These are phyloP conservation scores for Reticulitermes lucifugus DNA, from an alignment of 2,888 invertebrate species.

Conservation along the genomic window DNA sequence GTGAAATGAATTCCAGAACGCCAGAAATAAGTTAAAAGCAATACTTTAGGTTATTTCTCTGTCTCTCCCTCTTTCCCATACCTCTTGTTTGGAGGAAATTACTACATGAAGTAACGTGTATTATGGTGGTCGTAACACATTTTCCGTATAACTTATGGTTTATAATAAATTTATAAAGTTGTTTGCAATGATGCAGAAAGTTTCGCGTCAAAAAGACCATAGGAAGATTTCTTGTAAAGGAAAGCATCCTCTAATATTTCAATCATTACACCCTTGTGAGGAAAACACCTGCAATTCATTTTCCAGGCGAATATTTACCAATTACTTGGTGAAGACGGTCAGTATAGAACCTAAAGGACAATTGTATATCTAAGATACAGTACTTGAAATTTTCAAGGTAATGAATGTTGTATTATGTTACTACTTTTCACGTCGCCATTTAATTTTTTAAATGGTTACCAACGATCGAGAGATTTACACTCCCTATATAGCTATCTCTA, in stretches of 20 bases:
- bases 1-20: too few relatives aligned
- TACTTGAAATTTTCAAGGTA: too few relatives aligned
- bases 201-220: not conserved
- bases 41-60: not conserved
- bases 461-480: too few relatives aligned
- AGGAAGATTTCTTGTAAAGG: not conserved
- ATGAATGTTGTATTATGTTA: too few relatives aligned
- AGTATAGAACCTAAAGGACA: too few relatives aligned
- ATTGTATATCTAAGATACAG: too few relatives aligned
- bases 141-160: conserved; percentile 6
- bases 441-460: too few relatives aligned
- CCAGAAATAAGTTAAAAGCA: not conserved
- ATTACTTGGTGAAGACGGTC: too few relatives aligned
- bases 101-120: not conserved
- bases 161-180: conserved; percentile 27
- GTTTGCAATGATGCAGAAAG: not conserved
- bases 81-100: not conserved
- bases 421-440: too few relatives aligned
- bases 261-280: not conserved
- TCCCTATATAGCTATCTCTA: too few relatives aligned
- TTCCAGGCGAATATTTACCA: not conserved
- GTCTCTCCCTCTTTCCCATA: too few relatives aligned
- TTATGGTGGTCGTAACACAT: not conserved
- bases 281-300: not conserved
- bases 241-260: not conserved